Percentiles rank a stretch among this genome's conserved stretches.
Evolutionary conservation across 2,888 invertebrate species (phyloP).

Genomic region (Prenolepis imparis): DNA sequence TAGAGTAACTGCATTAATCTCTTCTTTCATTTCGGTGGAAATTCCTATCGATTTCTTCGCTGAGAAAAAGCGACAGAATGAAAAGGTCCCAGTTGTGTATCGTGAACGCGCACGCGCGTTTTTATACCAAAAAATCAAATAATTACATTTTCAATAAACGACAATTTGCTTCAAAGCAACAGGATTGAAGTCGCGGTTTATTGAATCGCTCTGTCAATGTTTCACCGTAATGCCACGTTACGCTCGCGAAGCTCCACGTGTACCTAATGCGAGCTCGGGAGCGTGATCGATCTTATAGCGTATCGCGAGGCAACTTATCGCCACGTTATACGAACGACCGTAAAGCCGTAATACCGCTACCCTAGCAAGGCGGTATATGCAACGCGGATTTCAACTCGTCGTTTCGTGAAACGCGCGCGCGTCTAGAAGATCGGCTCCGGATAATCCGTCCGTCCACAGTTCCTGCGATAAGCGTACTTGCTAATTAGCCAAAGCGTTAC

Average conservation of each 20-base stretch:
- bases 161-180: constrained; percentile 44
- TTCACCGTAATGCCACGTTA: constrained; percentile 41
- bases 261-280: constrained; percentile 49
- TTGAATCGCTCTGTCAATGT: constrained; percentile 35
- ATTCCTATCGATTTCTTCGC: constrained; percentile 42
- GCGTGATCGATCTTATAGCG: constrained; percentile 61
- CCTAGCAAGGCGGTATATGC: constrained; percentile 5
- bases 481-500: constrained; percentile 68
- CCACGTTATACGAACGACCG: constrained; percentile 48
- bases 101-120: constrained; percentile 13
- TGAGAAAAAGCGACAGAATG: constrained; percentile 10
- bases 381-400: constrained; percentile 38
- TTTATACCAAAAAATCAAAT: constrained; percentile 42
- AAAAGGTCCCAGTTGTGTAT: constrained; percentile 35
- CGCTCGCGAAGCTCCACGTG: constrained; percentile 48
- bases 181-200: constrained; percentile 36
- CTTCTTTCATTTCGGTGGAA: constrained; percentile 35
- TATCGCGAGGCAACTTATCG: constrained; percentile 61
- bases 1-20: constrained; percentile 44
- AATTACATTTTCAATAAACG: constrained; percentile 50
- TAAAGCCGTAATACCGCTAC: constrained; percentile 49
- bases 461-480: constrained; percentile 65
- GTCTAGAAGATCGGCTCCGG: constrained; percentile 56
- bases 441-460: constrained; percentile 63
- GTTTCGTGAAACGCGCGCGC: constrained; percentile 38